phyloP scores from a whole-genome alignment of 2,888 invertebrate species.

The Nomada ruficornis region DNA sequence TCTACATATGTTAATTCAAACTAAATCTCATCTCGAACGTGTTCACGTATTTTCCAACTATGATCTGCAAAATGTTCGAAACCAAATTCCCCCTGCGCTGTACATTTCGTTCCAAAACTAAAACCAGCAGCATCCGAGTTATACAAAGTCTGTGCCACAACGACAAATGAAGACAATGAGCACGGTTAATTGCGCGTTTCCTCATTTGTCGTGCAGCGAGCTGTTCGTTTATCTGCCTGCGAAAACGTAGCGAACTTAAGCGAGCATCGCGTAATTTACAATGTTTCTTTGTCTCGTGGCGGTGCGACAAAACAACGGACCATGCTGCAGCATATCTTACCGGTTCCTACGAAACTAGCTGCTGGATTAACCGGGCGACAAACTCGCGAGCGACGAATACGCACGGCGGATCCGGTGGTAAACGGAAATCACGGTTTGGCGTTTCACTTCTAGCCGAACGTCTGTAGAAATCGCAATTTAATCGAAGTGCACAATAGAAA shows the following conservation, averaged over 20 bases:
- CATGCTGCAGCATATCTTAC: conserved; percentile 32
- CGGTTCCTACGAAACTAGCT: conserved; percentile 35
- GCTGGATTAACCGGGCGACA: conserved; percentile 55
- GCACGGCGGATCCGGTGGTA: conserved; percentile 18
- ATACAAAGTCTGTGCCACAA: background rate
- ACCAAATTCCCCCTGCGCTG: no score
- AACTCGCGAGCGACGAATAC: conserved; percentile 46
- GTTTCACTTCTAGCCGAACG: conserved; percentile 59
- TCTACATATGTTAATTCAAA: no score
- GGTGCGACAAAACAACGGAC: conserved; percentile 41
- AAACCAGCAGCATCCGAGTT: no score
- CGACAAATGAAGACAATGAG: conserved; percentile 42
- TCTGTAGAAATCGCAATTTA: conserved; percentile 56
- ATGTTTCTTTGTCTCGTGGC: conserved; percentile 49
- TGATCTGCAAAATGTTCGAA: background rate
- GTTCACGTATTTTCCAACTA: no score
- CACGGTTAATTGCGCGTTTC: conserved; percentile 56
- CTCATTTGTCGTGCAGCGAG: conserved; percentile 32
- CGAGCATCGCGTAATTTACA: conserved; percentile 54
- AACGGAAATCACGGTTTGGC: conserved; percentile 64
- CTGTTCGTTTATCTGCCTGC: conserved; percentile 53
- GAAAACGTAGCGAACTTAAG: conserved; percentile 51
- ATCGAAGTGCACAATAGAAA: conserved; percentile 7
- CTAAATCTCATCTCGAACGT: no score
- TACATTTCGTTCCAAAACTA: no score